phyloP scores from a whole-genome alignment of 2,797 vertebrate species.

The Petrocephalus sullivani region DNA sequence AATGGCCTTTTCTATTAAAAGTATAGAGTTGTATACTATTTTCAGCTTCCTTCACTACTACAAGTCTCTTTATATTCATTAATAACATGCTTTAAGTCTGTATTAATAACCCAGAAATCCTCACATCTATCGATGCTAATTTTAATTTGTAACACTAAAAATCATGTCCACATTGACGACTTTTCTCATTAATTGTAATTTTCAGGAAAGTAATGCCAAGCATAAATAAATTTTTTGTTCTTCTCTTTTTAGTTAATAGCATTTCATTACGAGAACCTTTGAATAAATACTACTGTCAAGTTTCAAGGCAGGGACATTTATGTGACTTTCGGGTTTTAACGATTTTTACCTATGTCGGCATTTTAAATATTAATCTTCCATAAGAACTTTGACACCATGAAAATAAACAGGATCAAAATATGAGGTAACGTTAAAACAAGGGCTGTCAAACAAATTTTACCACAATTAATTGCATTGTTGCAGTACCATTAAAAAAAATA shows the following conservation, averaged over 20 bases:
- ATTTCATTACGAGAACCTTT: background rate
- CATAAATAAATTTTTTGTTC: background rate
- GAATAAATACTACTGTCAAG: background rate
- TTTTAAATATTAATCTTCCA: background rate
- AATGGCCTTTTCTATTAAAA: background rate
- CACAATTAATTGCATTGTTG: background rate
- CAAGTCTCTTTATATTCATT: too few relatives aligned
- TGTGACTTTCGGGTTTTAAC: background rate
- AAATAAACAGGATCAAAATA: background rate
- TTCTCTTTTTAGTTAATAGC: background rate
- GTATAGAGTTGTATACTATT: background rate
- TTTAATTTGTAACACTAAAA: background rate
- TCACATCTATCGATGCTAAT: background rate
- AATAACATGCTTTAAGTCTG: too few relatives aligned
- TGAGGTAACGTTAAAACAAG: background rate
- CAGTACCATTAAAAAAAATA: background rate
- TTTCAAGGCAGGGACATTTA: background rate
- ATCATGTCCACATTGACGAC: background rate
- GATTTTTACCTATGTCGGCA: background rate
- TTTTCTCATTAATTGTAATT: background rate
- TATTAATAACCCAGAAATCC: too few relatives aligned
- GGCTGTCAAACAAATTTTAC: background rate
- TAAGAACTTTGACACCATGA: background rate
- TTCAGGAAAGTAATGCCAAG: background rate
- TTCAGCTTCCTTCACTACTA: background rate